Base-by-base conservation (phyloP, 2,888 invertebrate genomes). In the Teleiodes luculella region DNA sequence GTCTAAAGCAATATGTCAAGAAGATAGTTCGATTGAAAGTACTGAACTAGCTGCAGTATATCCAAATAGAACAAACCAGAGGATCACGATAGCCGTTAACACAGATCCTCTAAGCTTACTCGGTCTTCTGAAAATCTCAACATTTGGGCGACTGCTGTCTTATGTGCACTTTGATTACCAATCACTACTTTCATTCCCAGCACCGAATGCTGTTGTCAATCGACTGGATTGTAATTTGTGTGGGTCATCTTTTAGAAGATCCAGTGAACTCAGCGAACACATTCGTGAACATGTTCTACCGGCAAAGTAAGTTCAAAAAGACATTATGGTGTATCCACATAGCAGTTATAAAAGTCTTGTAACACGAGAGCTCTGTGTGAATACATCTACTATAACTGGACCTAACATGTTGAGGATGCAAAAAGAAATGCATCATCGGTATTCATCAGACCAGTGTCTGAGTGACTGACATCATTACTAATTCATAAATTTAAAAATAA, bases 71-170 rank as follows among this genome's bases (percentile, higher is more conserved):
- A 33, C 53, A 6, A 36, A 47, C 6, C 64, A 49, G 7, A 58
- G 51, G 36, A 74, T 78, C 62, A 76, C 80, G 0, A 80, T 80
- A 54, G 84, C 82, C 2, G 80, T 84, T n/a, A 87, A 87, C 53
- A 87, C 87, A 3, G 88, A 87, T 48, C 86, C 86, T 6, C 53
- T 86, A 0, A 78, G 84, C 8, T 59, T 86, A 10, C 50, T 78
- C 0, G 74, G 78, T 1, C 60, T 87, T 36, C 36, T 87, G 43
- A 73, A 67, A 16, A 64, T 86, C 39, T 85, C 86, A 1, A 66
- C 80, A 0, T 55, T 85, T 3, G 78, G 68, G 58, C 72, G 73
- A 54, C 57, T 86, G 1, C 53, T 87, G 10, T 81, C 83, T 0
- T 80, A 70, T 53, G 57, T 86, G 62, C 61, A 67, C 5, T 62